Conservation (phyloP, 1,140 invertebrate genomes). For the Orussus abietinus region DNA sequence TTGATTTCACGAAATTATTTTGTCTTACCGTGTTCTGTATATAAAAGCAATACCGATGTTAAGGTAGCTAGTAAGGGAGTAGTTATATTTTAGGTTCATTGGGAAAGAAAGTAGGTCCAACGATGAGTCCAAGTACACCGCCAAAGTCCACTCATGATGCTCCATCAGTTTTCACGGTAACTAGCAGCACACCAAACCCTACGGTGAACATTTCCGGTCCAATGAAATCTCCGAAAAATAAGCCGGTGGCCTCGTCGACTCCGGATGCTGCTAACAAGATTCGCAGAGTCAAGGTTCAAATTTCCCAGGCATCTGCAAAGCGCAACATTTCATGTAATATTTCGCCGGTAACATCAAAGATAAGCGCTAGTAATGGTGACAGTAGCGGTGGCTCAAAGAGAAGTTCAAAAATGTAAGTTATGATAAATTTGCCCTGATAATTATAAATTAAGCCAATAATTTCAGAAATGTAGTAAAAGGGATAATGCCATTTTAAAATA, state of each 20-base stretch:
- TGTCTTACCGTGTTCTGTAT: too few species aligned
- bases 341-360: constrained; percentile 39
- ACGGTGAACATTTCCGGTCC: background rate
- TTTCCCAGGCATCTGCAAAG: constrained; percentile 16
- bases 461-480: too few species aligned
- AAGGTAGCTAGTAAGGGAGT: too few species aligned
- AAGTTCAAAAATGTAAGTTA: constrained; percentile 24
- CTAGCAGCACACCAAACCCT: constrained; percentile 38
- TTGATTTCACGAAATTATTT: too few species aligned
- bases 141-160: constrained; percentile 16
- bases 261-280: constrained; percentile 25
- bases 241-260: constrained; percentile 40
- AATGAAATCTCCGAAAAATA: constrained; percentile 24
- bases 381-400: constrained; percentile 29
- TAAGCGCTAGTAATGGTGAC: constrained; percentile 26
- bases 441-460: background rate
- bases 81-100: constrained; percentile 17
- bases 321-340: constrained; percentile 30
- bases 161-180: constrained; percentile 18
- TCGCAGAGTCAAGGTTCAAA: background rate
- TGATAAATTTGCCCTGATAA: background rate
- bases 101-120: constrained; percentile 11
- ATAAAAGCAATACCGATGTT: too few species aligned
- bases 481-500: too few species aligned
- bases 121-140: constrained; percentile 17